Evolutionary conservation across 2,888 invertebrate genomes (phyloP), one percentile per base, ranked within the genome.

Genomic region (Lepidochitona cinerea): DNA sequence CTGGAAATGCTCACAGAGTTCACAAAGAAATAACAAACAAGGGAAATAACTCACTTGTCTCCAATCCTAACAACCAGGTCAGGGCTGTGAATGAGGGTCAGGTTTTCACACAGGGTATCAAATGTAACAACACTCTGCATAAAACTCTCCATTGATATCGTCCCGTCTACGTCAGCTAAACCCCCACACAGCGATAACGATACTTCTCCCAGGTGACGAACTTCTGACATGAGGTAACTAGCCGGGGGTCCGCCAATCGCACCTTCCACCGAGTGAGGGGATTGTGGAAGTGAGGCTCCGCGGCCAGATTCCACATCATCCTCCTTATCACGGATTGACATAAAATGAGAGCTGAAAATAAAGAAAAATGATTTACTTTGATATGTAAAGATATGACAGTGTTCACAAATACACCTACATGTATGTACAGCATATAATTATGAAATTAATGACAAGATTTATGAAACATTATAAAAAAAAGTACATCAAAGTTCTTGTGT

Each of bases 241-340:
- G 80, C 79, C 5, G 81, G 71, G n/a, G 83, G 86, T 2, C 85
- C 85, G 6, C 86, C 85, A 6, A 86, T 92, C 74, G 94, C 94
- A 32, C 96, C 95, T 83, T 96, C 96, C 74, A 96, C 94, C 77
- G 96, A 96, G 85, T 96, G 95, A 26, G 90, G 91, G 68, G 97
- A 97, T 89, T 97, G 97, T 9, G 98, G 96, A 83, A 98, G 92
- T 70, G 98, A 98, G 52, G 97, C 96, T 54, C 98, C 98, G 91
- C 97, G 97, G 79, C 98, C 98, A 76, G 97, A 97, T 92, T 98
- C 98, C 81, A 95, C 95, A 92, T 98, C 98, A 90, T 96, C 96
- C 83, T 97, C 97, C 77, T 95, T 88, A 33, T 77, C 77, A 75
- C 75, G 49, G 53, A 73, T 72, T 4, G 71, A 73, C 66, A 71